Evolutionary conservation across 2,888 invertebrate genomes (phyloP).

Genomic region (Nowickia ferox): DNA sequence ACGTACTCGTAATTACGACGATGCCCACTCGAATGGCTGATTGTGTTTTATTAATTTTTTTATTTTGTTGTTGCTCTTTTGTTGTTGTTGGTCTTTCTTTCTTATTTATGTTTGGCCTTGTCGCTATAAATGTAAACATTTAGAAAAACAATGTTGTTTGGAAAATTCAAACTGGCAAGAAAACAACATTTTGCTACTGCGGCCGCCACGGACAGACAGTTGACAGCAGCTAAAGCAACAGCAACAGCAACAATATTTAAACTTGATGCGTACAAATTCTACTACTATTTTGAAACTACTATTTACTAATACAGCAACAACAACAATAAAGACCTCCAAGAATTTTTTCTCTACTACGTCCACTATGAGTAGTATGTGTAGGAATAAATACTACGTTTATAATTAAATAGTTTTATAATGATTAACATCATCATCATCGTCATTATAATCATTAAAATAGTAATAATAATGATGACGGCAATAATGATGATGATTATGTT

Average conservation of each 20-base stretch:
- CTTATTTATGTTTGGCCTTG: constrained; percentile 69
- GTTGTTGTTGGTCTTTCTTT: constrained; percentile 29
- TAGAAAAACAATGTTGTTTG: constrained; percentile 66
- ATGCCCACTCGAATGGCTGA: constrained; percentile 57
- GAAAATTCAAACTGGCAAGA: constrained; percentile 43
- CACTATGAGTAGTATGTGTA: constrained; percentile 12
- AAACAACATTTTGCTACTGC: constrained; percentile 41
- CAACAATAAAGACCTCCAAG: constrained; percentile 6
- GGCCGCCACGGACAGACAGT: not conserved
- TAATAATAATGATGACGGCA: constrained; percentile 41
- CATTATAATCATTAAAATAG: constrained; percentile 18
- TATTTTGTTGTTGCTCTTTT: constrained; percentile 26
- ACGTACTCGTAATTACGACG: constrained; percentile 12
- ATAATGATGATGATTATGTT: constrained; percentile 50
- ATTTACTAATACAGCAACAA: constrained; percentile 21
- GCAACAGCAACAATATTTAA: constrained; percentile 41
- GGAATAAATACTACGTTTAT: constrained; percentile 24
- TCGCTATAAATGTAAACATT: constrained; percentile 71
- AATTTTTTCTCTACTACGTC: constrained; percentile 33
- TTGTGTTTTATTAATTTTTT: constrained; percentile 27
- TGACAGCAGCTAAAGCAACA: constrained; percentile 28
- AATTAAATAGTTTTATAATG: constrained; percentile 35
- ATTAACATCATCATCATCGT: constrained; percentile 32
- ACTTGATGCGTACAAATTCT: constrained; percentile 66
- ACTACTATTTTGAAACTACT: constrained; percentile 53